Conservation (phyloP, 2,113 vertebrate species). For the Laterallus jamaicensis region DNA sequence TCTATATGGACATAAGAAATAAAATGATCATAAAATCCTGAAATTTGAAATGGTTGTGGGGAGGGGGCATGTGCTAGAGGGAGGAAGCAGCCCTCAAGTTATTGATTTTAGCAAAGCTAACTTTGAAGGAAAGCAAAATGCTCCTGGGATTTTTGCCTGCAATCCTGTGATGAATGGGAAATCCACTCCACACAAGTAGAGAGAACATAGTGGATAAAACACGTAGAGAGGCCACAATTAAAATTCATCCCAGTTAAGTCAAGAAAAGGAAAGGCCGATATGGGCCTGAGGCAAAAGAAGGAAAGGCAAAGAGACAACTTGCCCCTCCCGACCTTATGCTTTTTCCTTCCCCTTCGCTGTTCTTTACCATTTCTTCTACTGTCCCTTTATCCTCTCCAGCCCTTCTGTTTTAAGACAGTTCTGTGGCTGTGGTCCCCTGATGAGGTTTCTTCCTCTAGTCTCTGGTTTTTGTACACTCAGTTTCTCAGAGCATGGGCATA, state of each 20-base stretch:
- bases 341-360: constrained; percentile 53
- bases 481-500: neutral
- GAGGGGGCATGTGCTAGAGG: neutral
- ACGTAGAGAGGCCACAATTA: constrained; percentile 61
- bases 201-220: constrained; percentile 64
- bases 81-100: constrained; percentile 50
- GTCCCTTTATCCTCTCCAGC: constrained; percentile 62
- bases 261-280: constrained; percentile 72
- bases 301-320: constrained; percentile 73
- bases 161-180: constrained; percentile 74
- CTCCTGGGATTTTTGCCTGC: constrained; percentile 68
- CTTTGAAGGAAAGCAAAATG: constrained; percentile 70
- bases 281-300: constrained; percentile 71
- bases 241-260: constrained; percentile 75
- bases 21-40: neutral
- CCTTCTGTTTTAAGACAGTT: constrained; percentile 66
- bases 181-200: constrained; percentile 71
- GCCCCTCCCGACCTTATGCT: constrained; percentile 65
- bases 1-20: neutral
- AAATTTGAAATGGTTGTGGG: neutral
- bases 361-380: constrained; percentile 61
- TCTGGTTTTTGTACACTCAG: neutral
- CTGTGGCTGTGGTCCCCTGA: constrained; percentile 58
- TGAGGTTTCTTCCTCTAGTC: constrained; percentile 50
- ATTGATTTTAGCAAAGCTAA: constrained; percentile 71